These are phyloP conservation scores for Clostera curtula DNA, from an alignment of 2,888 invertebrate species.

Conservation along the genomic window DNA sequence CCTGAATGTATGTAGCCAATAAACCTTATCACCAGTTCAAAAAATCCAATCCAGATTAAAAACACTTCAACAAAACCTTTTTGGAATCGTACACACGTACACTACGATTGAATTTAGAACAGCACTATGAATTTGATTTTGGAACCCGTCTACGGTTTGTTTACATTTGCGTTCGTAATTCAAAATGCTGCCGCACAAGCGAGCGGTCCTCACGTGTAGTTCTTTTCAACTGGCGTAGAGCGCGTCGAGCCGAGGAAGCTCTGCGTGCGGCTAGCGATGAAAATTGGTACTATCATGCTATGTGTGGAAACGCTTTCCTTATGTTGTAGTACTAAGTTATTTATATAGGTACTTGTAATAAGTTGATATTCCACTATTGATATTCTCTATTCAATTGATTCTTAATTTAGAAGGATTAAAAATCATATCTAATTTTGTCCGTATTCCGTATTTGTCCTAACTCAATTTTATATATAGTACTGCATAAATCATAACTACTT, in stretches of 20 bases:
- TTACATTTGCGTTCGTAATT: constrained; percentile 33
- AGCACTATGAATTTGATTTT: constrained; percentile 2
- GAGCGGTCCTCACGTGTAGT: constrained; percentile 24
- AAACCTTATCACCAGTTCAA: constrained; percentile 20
- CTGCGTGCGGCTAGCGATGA: constrained; percentile 24
- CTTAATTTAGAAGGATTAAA: too few species aligned
- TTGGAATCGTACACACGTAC: background rate
- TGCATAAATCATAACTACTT: too few species aligned
- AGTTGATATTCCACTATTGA: too few species aligned
- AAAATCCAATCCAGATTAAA: constrained; percentile 23
- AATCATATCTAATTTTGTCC: too few species aligned
- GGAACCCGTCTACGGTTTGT: constrained; percentile 30
- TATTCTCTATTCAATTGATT: too few species aligned
- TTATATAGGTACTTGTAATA: too few species aligned
- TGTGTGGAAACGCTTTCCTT: constrained; percentile 51
- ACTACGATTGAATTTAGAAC: background rate
- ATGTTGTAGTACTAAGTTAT: constrained; percentile 2
- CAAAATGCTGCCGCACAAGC: constrained; percentile 13
- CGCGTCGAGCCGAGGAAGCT: constrained; percentile 5
- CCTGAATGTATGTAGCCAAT: constrained; percentile 36
- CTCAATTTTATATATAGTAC: too few species aligned
- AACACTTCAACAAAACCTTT: constrained; percentile 11
- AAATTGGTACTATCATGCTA: constrained; percentile 37
- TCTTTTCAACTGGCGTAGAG: constrained; percentile 31
- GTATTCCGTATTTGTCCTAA: too few species aligned